phyloP scores from a whole-genome alignment of 2,113 vertebrate species.

The Thunnus maccoyii region DNA sequence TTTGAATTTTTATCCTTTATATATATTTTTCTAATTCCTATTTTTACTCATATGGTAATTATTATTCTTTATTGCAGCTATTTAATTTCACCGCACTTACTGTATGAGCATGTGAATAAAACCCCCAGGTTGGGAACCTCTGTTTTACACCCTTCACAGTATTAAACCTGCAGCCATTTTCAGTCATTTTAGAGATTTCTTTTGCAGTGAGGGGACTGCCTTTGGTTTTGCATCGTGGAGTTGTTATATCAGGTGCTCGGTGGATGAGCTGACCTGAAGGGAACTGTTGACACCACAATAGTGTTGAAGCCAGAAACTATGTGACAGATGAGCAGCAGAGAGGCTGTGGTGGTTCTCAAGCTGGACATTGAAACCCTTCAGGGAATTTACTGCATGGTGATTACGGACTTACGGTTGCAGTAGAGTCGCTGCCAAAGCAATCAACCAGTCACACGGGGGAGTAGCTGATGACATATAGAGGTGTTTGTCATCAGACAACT shows the following conservation, averaged over 20 bases:
- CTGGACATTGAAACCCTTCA: conserved; percentile 28
- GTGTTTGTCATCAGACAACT: conserved; percentile 50
- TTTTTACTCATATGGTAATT: too few species aligned
- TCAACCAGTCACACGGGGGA: conserved; percentile 14
- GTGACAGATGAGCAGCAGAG: conserved; percentile 63
- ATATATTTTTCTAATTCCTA: too few species aligned
- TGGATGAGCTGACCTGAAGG: conserved; percentile 38
- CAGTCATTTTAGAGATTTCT: conserved; percentile 3
- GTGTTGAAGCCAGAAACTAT: conserved; percentile 48
- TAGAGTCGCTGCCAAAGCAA: conserved; percentile 29
- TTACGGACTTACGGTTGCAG: conserved; percentile 48
- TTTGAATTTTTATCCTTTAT: too few species aligned
- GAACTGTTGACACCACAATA: conserved; percentile 21
- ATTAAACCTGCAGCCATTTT: not conserved
- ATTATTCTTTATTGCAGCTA: too few species aligned
- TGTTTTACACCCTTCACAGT: not conserved
- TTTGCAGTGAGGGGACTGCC: not conserved
- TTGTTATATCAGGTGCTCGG: conserved; percentile 31
- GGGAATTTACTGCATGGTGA: conserved; percentile 48
- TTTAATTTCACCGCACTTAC: too few species aligned
- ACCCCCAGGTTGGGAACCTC: not conserved
- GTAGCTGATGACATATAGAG: conserved; percentile 43
- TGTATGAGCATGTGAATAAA: too few species aligned
- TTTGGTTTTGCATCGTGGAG: not conserved
- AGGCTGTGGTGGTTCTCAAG: conserved; percentile 25